Evolutionary conservation across 2,888 invertebrate genomes (phyloP).

Genomic region (Tenthredo mesomela): DNA sequence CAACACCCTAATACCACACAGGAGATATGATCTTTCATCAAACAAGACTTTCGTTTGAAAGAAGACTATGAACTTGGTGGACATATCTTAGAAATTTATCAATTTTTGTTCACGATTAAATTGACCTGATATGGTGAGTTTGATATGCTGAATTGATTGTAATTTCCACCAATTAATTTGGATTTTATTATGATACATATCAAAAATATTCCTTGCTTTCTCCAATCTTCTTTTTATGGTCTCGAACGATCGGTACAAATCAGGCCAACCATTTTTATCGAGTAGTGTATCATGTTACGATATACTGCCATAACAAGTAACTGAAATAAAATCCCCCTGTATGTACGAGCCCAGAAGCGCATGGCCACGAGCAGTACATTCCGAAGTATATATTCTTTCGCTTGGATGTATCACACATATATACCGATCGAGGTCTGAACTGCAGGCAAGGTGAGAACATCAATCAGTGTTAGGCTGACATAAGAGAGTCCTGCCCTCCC

Average conservation of each 20-base stretch:
- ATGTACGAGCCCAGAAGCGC: constrained; percentile 1
- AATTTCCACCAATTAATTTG: not conserved
- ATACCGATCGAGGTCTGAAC: constrained; percentile 13
- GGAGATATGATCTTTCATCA: not conserved
- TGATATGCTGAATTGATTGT: not conserved
- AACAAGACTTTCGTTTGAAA: not conserved
- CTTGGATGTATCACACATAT: not conserved
- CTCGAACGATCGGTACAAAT: not conserved
- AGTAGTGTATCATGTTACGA: constrained; percentile 33
- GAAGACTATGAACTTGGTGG: not conserved
- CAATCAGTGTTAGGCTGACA: constrained; percentile 49
- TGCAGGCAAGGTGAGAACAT: constrained; percentile 29
- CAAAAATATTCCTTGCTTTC: not conserved
- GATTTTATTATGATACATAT: not conserved
- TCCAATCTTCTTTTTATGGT: not conserved
- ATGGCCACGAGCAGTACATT: constrained; percentile 1
- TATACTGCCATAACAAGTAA: constrained; percentile 12
- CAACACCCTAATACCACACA: not conserved
- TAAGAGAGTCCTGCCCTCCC: constrained; percentile 28
- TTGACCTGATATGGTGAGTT: not conserved
- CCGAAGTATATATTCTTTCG: not conserved
- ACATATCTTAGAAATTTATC: not conserved
- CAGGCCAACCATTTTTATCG: constrained; percentile 12
- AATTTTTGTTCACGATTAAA: not conserved
- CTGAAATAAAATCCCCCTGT: constrained; percentile 12